Percentiles rank a stretch among this genome's conserved stretches.
These are phyloP conservation scores for Ypsolopha sequella DNA, from an alignment of 2,888 invertebrate species.

Conservation along the genomic window DNA sequence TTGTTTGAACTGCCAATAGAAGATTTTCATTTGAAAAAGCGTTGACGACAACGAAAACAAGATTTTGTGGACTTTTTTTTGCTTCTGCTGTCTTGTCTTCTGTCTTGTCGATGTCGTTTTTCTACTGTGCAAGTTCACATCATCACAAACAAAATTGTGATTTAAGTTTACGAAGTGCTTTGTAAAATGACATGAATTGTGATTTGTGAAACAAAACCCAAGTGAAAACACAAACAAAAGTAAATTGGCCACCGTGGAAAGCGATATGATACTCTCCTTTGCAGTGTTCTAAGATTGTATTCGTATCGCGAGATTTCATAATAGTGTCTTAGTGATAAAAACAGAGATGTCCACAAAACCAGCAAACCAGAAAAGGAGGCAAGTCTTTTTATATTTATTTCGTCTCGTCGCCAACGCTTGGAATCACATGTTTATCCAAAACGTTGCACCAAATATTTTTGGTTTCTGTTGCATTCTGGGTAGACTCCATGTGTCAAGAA, in stretches of 20 bases:
- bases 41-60: too few relatives aligned
- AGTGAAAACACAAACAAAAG: constrained; percentile 31
- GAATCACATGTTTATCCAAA: too few relatives aligned
- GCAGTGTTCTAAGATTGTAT: constrained; percentile 71
- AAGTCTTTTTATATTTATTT: constrained; percentile 19
- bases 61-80: too few relatives aligned
- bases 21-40: too few relatives aligned
- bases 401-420: constrained; percentile 9
- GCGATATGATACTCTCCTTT: constrained; percentile 70
- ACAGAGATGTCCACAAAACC: constrained; percentile 60
- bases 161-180: constrained; percentile 37
- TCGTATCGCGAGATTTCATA: constrained; percentile 61
- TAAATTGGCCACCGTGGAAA: constrained; percentile 34
- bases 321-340: constrained; percentile 40
- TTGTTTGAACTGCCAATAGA: too few relatives aligned
- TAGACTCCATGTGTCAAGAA: too few relatives aligned
- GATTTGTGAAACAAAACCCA: constrained; percentile 41
- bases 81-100: too few relatives aligned
- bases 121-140: too few relatives aligned
- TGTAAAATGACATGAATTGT: constrained; percentile 63
- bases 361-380: constrained; percentile 81
- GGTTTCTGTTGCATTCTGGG: too few relatives aligned
- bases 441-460: too few relatives aligned
- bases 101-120: too few relatives aligned
- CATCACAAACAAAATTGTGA: constrained; percentile 45